Percentiles rank a stretch among this genome's conserved stretches.
phyloP scores from a whole-genome alignment of 23 tunicate species.

The Clavelina lepadiformis region DNA sequence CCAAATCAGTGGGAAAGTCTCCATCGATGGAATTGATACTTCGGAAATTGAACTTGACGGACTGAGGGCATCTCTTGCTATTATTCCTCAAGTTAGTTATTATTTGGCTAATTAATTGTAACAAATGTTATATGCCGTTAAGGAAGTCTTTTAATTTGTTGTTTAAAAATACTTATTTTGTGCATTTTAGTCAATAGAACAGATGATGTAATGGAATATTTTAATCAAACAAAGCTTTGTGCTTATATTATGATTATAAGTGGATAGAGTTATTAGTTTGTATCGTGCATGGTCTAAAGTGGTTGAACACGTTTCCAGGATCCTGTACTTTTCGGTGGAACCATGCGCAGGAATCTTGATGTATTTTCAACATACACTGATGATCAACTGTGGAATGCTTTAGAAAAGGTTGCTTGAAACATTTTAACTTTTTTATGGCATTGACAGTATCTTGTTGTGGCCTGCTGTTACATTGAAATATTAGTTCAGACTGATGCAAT shows the following conservation, averaged over 20 bases:
- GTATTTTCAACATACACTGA: conserved; percentile 65
- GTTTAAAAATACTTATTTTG: too few relatives aligned
- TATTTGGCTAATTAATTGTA: not conserved
- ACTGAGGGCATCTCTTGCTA: conserved; percentile 35
- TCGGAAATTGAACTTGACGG: conserved; percentile 27
- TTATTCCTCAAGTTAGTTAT: conserved; percentile 55
- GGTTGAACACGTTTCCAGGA: conserved; percentile 31
- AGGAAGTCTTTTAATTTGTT: too few relatives aligned
- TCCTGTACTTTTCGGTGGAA: conserved; percentile 79
- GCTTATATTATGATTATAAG: too few relatives aligned
- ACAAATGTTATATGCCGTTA: too few relatives aligned
- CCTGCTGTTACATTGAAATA: too few relatives aligned
- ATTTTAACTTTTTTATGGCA: too few relatives aligned
- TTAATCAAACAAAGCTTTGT: too few relatives aligned
- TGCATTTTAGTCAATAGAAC: too few relatives aligned
- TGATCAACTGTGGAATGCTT: conserved; percentile 65
- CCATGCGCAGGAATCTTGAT: conserved; percentile 75
- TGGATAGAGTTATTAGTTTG: too few relatives aligned
- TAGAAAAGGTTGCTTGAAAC: conserved; percentile 62
- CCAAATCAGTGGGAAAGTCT: conserved; percentile 31
- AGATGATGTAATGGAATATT: not conserved
- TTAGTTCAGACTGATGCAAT: too few relatives aligned
- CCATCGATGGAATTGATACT: conserved; percentile 51
- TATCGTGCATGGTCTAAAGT: too few relatives aligned
- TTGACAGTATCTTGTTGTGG: too few relatives aligned